Percentiles rank a stretch among this genome's conserved stretches.
phyloP scores from a whole-genome alignment of 2,113 vertebrate species.

The Brachirus orientalis region DNA sequence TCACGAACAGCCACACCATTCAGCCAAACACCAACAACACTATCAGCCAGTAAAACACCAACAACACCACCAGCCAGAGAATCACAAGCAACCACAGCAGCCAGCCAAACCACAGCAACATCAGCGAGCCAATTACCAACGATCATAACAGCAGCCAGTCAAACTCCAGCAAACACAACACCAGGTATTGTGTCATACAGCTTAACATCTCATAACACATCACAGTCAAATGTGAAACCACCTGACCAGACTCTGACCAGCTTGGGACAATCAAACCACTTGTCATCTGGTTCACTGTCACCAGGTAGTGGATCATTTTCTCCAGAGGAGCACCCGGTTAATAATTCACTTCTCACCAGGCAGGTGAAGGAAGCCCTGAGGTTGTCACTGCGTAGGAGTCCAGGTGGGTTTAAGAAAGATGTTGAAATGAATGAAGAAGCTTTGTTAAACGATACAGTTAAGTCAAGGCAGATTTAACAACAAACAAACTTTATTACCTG shows the following conservation, averaged over 20 bases:
- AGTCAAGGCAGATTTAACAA: too few relatives aligned
- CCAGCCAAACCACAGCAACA: not conserved
- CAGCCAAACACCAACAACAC: not conserved
- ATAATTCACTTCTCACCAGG: constrained; percentile 44
- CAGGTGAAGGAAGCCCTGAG: constrained; percentile 65
- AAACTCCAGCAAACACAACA: constrained; percentile 10
- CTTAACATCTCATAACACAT: constrained; percentile 8
- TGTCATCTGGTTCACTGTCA: not conserved
- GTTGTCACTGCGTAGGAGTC: constrained; percentile 42
- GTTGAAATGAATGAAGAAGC: not conserved
- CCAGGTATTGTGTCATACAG: not conserved
- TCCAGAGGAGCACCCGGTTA: constrained; percentile 23
- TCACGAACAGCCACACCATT: not conserved
- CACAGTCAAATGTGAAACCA: not conserved
- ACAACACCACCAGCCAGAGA: not conserved
- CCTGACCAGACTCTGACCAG: constrained; percentile 16
- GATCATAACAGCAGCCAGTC: too few relatives aligned
- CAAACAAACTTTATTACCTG: too few relatives aligned
- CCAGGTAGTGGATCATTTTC: constrained; percentile 4
- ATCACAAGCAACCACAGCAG: not conserved
- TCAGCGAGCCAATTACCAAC: not conserved
- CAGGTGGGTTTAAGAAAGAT: constrained; percentile 54
- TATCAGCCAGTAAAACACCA: not conserved
- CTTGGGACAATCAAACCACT: constrained; percentile 10
- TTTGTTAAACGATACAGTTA: not conserved